These are phyloP conservation scores for Hephaestus fuliginosus DNA, from an alignment of 2,797 vertebrate species.

Conservation along the genomic window DNA sequence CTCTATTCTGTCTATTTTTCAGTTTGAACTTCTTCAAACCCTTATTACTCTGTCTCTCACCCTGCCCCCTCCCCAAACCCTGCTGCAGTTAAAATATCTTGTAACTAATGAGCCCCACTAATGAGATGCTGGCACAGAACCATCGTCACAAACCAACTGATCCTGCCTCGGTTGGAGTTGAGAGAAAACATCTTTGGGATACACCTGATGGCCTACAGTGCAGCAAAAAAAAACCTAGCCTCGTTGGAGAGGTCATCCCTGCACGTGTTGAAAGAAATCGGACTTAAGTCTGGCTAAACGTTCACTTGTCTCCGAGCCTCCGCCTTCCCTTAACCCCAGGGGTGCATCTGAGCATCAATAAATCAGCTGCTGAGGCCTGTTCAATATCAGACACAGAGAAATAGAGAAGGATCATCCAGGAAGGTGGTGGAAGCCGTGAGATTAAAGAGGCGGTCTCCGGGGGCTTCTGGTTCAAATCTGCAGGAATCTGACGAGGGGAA, in stretches of 20 bases:
- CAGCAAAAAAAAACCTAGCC: conserved; percentile 40
- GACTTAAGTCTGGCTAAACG: conserved; percentile 78
- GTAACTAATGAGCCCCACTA: conserved; percentile 75
- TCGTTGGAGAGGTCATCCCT: conserved; percentile 64
- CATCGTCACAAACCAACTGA: conserved; percentile 47
- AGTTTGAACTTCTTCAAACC: conserved; percentile 55
- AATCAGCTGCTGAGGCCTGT: conserved; percentile 76
- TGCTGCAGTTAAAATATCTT: conserved; percentile 63
- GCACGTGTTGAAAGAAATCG: conserved; percentile 76
- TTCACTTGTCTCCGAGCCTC: conserved; percentile 64
- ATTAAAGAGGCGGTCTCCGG: conserved; percentile 60
- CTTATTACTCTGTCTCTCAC: conserved; percentile 36
- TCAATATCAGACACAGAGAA: conserved; percentile 75
- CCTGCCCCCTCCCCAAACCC: neutral
- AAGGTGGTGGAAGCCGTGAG: conserved; percentile 53
- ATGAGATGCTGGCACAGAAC: conserved; percentile 72
- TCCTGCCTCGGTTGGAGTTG: conserved; percentile 16
- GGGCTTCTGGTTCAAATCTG: conserved; percentile 58
- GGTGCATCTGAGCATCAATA: conserved; percentile 73
- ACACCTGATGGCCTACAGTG: conserved; percentile 70
- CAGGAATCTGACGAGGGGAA: conserved; percentile 32
- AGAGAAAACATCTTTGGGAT: conserved; percentile 49
- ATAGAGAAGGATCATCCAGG: conserved; percentile 59
- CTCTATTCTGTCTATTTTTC: conserved; percentile 52
- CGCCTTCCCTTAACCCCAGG: conserved; percentile 73